Base-by-base conservation (phyloP, 2,797 vertebrate species). In the Lepus townsendii region DNA sequence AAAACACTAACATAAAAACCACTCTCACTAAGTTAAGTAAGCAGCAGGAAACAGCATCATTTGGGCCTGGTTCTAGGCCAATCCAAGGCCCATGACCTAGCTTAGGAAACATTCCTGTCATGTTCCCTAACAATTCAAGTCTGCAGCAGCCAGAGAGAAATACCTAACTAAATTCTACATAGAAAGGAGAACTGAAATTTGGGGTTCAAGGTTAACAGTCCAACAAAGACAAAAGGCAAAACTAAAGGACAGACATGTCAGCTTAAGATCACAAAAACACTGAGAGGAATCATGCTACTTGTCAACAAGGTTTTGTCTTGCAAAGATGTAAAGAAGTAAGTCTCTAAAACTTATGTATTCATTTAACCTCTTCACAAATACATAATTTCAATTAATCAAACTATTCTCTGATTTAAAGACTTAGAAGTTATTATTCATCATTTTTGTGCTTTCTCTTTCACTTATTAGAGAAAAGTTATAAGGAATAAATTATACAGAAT, bases 1-100 rank as follows among this genome's bases (percentile, higher is more conserved):
- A 96, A 75, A 83, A 82, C 19, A 62, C 27, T 76, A 88, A 92
- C 80, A 82, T 73, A 89, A 95, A 97, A 94, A 60, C 92, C 88
- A 91, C 20, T 89, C 47, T 57, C 71, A 91, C 95, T 95, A 2
- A 32, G 32, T 88, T 82, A 89, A 94, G 6, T 42, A 13, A 96
- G 83, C 60, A 77, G 50, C 63, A 96, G 82, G 35, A 97, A 96
- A 94, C 17, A 96, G 93, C 11, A 17, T 83, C 54, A 77, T 62
- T 94, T 83, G 30, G 24, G 96, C 24, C 57, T 71, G 63, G 72
- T 82, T 92, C 60, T 52, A 54, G 72, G 73, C 86, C 92, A 94
- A 76, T 16, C 4, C 4, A 69, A 83, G 26, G 90, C 71, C 66
- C 26, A 54, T 93, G 63, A 60, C 26, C 3, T 57, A 0, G 7